phyloP scores from a whole-genome alignment of 2,888 invertebrate species.

The Cyclophora punctaria region DNA sequence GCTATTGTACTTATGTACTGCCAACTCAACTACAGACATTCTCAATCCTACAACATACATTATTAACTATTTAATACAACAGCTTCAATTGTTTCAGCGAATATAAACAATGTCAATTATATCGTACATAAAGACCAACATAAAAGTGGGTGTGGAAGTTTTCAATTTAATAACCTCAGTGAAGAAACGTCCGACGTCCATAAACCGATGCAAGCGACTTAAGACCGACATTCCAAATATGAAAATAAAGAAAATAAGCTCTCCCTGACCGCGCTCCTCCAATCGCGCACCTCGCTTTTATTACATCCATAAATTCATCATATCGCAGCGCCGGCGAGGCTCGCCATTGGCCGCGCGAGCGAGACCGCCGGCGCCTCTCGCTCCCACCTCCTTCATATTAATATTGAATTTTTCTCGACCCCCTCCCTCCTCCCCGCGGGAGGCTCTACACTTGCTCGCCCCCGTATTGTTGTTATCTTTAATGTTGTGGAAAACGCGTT shows the following conservation, averaged over 20 bases:
- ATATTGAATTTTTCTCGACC: conserved; percentile 86
- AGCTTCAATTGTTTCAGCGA: not conserved
- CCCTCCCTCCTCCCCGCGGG: conserved; percentile 70
- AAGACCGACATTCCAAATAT: conserved; percentile 68
- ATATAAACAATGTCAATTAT: not conserved
- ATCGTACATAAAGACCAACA: conserved; percentile 11
- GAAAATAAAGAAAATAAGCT: conserved; percentile 76
- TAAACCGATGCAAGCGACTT: conserved; percentile 44
- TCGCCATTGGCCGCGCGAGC: conserved; percentile 74
- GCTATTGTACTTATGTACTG: conserved; percentile 1
- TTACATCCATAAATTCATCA: conserved; percentile 91
- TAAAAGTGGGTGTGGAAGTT: conserved; percentile 22
- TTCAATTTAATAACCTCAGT: conserved; percentile 28
- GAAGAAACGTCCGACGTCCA: conserved; percentile 46
- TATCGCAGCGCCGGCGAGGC: conserved; percentile 73
- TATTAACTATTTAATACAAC: not conserved
- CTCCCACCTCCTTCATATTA: conserved; percentile 84
- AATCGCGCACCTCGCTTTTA: conserved; percentile 80
- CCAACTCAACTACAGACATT: no score
- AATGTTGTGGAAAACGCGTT: conserved; percentile 77
- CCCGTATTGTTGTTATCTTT: conserved; percentile 76
- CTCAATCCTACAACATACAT: no score
- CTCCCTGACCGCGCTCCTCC: conserved; percentile 73
- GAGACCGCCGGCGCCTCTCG: conserved; percentile 69
- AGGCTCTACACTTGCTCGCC: conserved; percentile 74